Base-by-base conservation (phyloP, 2,113 vertebrate species). In the Phasianus colchicus region DNA sequence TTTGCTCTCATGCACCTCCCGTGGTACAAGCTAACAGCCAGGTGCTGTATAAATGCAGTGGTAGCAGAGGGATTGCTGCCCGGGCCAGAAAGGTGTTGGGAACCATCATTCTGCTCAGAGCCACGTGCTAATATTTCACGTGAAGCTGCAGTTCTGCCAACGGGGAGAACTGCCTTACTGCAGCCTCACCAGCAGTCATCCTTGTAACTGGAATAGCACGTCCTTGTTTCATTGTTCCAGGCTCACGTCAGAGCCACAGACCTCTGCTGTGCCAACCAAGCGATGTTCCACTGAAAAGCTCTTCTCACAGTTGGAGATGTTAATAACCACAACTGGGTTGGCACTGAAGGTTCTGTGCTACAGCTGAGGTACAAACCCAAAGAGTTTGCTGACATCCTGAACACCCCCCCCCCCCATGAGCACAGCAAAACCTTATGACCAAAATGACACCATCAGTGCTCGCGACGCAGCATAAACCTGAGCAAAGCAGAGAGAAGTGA, bases 231-330 rank as follows among this genome's bases (percentile, higher is more conserved):
- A 15, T 38, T 5, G 12, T 63, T 81, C 66, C 73, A 78, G 89
- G 73, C 65, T 64, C 60, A 36, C 6, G 1, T 8, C 19, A 78
- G 61, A 55, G n/a, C 34, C 40, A 45, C 7, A 1, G 14, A 70
- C 64, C 58, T 2, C 48, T 1, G 5, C 11, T 3, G 58, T 1
- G 1, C 73, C 25, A 13, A 7, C 2, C 11, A 45, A 36, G 86
- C 83, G 61, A 21, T 1, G 17, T 17, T 36, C 47, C 48, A 29
- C 24, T 50, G 25, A 14, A 27, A 38, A 20, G 12, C 11, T 9
- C 38, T 8, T 47, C 48, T 24, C n/a, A 14, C 3, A 25, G 67
- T 1, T 8, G 3, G 69, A 66, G 66, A n/a, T 5, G 64, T 15
- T 20, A 66, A 16, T 4, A 64, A 20, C 48, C 47, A 75, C 48